phyloP scores from a whole-genome alignment of 2,113 vertebrate species.

The Takifugu flavidus region DNA sequence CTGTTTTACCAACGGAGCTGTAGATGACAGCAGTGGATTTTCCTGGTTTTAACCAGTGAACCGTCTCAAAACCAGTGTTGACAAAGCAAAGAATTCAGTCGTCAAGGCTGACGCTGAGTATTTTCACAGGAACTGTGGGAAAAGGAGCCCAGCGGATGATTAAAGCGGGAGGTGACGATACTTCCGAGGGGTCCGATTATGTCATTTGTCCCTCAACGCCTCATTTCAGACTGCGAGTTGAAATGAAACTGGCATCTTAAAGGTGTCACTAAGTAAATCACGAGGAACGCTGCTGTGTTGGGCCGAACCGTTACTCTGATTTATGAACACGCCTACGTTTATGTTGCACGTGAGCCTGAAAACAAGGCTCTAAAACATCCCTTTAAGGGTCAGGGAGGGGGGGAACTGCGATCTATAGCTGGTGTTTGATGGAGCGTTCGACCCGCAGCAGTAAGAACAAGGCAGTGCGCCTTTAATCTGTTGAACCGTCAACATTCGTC shows the following conservation, averaged over 20 bases:
- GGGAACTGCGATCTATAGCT: constrained; percentile 14
- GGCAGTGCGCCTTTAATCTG: constrained; percentile 49
- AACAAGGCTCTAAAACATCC: constrained; percentile 7
- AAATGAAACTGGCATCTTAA: not conserved
- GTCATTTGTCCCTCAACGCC: constrained; percentile 1
- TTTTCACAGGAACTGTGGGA: constrained; percentile 21
- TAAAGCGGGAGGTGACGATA: too few relatives aligned
- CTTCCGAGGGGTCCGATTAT: constrained; percentile 2
- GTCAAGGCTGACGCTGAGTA: not conserved
- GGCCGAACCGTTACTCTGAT: not conserved
- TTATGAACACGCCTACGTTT: not conserved
- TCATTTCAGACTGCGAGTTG: not conserved
- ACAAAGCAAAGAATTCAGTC: constrained; percentile 29
- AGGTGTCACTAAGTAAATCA: not conserved
- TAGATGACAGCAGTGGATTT: constrained; percentile 18
- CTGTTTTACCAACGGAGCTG: constrained; percentile 16
- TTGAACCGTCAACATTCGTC: constrained; percentile 70
- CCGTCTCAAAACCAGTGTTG: constrained; percentile 36
- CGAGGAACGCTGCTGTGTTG: not conserved
- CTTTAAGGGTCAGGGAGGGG: not conserved
- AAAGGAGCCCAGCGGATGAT: constrained; percentile 3
- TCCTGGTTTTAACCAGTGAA: constrained; percentile 19
- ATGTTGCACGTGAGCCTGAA: constrained; percentile 4
- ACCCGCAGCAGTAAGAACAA: constrained; percentile 31
- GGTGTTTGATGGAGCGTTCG: constrained; percentile 27